phyloP scores from a whole-genome alignment of 2,888 invertebrate species.

The Encarsia formosa region DNA sequence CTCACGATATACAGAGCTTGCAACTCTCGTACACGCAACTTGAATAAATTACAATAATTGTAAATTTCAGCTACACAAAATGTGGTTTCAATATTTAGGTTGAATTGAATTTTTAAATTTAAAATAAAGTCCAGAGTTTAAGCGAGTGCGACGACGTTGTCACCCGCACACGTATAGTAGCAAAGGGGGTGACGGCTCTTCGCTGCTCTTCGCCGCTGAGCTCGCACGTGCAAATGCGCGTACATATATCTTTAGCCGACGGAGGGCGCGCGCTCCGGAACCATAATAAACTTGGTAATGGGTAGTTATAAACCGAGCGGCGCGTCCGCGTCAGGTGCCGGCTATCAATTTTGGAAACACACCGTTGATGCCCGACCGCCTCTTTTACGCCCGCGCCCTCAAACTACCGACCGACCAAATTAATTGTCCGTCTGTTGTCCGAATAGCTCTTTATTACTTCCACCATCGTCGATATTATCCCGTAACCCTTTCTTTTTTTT shows the following conservation, averaged over 20 bases:
- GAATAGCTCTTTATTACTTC: conserved; percentile 3
- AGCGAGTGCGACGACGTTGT: too few species aligned
- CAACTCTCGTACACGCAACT: too few species aligned
- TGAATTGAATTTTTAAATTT: too few species aligned
- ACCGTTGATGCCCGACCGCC: conserved; percentile 29
- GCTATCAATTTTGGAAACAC: conserved; percentile 37
- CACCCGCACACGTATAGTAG: too few species aligned
- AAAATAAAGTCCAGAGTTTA: too few species aligned
- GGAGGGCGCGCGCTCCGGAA: conserved; percentile 29
- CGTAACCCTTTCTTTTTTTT: not conserved
- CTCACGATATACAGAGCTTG: too few species aligned
- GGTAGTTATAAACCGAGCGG: conserved; percentile 35
- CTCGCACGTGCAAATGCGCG: conserved; percentile 25
- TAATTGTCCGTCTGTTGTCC: conserved; percentile 35
- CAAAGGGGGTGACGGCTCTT: too few species aligned
- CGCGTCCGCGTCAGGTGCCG: conserved; percentile 36
- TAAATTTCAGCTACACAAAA: too few species aligned
- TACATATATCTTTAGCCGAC: conserved; percentile 20
- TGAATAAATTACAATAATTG: too few species aligned
- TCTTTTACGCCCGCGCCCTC: conserved; percentile 23
- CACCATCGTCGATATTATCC: conserved; percentile 27
- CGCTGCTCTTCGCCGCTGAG: too few species aligned
- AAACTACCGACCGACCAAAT: too few species aligned
- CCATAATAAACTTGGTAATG: conserved; percentile 40
- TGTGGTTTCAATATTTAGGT: too few species aligned